phyloP scores from a whole-genome alignment of 2,888 invertebrate species.

The Coecobrya sp. region DNA sequence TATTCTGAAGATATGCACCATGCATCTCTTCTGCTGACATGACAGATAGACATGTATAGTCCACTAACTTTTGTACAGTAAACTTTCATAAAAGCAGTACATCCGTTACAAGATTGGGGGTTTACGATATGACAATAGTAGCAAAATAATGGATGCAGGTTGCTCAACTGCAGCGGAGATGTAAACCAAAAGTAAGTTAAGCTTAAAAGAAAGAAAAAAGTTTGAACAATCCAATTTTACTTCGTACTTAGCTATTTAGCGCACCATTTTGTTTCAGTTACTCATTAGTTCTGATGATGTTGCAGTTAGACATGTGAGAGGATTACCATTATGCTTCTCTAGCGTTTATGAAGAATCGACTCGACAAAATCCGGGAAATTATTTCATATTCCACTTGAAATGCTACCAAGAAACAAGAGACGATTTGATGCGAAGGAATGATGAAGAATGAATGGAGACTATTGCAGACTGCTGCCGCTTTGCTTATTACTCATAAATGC shows the following conservation, averaged over 20 bases:
- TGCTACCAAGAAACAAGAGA: constrained; percentile 10
- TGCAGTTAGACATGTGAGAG: not conserved
- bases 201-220: constrained; percentile 46
- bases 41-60: not conserved
- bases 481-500: constrained; percentile 63
- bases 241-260: constrained; percentile 65
- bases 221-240: constrained; percentile 58
- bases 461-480: not conserved
- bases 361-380: constrained; percentile 48
- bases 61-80: constrained; percentile 8
- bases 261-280: constrained; percentile 54
- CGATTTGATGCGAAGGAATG: not conserved
- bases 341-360: not conserved
- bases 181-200: constrained; percentile 20
- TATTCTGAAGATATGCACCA: not conserved
- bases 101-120: constrained; percentile 6
- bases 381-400: constrained; percentile 60
- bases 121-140: not conserved
- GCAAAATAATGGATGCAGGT: constrained; percentile 27
- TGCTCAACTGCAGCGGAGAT: constrained; percentile 52
- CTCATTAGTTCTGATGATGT: constrained; percentile 43
- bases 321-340: not conserved
- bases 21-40: not conserved
- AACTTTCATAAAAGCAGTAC: constrained; percentile 26
- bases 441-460: not conserved